Percentiles rank a stretch among this genome's conserved stretches.
phyloP scores from a whole-genome alignment of 2,888 invertebrate genomes.

The Mamestra brassicae region DNA sequence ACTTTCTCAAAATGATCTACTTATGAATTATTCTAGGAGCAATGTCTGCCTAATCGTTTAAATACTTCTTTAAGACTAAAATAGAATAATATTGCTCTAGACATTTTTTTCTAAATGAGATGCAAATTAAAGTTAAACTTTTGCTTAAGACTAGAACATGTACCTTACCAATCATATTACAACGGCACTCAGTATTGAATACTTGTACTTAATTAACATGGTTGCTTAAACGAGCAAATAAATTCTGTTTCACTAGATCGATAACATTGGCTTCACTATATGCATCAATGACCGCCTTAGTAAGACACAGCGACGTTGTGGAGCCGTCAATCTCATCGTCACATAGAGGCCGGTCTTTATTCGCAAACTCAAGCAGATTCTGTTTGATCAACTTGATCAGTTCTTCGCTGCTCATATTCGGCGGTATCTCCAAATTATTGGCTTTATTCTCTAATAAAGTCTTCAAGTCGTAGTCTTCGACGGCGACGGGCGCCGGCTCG shows the following conservation, averaged over 20 bases:
- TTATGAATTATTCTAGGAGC: not conserved
- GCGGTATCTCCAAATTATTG: slow-evolving; percentile 78
- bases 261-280: slow-evolving; percentile 92
- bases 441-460: slow-evolving; percentile 75
- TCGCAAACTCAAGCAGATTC: slow-evolving; percentile 77
- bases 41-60: not conserved
- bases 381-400: slow-evolving; percentile 79
- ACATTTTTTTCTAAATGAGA: slow-evolving; percentile 10
- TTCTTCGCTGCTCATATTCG: slow-evolving; percentile 74
- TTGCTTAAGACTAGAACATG: slow-evolving; percentile 44
- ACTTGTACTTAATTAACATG: slow-evolving; percentile 5
- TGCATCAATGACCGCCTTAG: slow-evolving; percentile 91
- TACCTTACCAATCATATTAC: not conserved
- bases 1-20: slow-evolving; percentile 1
- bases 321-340: slow-evolving; percentile 83
- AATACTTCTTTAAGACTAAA: not conserved
- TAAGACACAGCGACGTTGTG: slow-evolving; percentile 79
- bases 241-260: slow-evolving; percentile 88
- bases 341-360: slow-evolving; percentile 71
- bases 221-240: slow-evolving; percentile 80
- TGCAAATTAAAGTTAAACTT: slow-evolving; percentile 23
- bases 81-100: slow-evolving; percentile 5
- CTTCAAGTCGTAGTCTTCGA: slow-evolving; percentile 77
- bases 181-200: slow-evolving; percentile 18
- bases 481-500: slow-evolving; percentile 56